Conservation (phyloP, 2,888 invertebrate species). For the Sphaerophoria taeniata region DNA sequence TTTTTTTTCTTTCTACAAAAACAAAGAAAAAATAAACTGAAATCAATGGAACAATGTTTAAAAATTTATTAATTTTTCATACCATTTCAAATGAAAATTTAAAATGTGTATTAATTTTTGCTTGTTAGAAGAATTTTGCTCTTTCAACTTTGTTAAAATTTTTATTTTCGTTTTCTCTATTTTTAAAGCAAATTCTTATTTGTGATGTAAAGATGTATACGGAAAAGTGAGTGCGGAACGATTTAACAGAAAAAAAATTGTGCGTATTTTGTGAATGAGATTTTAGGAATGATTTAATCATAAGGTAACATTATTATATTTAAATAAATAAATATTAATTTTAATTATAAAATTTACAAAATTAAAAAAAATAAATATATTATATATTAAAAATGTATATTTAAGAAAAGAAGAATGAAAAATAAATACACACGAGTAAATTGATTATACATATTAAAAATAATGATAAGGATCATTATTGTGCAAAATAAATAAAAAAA, state of each 20-base stretch:
- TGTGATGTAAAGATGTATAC: conserved; percentile 73
- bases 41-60: conserved; percentile 42
- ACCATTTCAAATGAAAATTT: conserved; percentile 17
- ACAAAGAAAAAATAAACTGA: conserved; percentile 29
- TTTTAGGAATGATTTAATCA: conserved; percentile 73
- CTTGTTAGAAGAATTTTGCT: conserved; percentile 42
- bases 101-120: conserved; percentile 18
- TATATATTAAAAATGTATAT: conserved; percentile 64
- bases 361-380: conserved; percentile 44
- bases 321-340: conserved; percentile 64
- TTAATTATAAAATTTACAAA: conserved; percentile 68
- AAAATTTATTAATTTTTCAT: conserved; percentile 9
- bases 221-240: conserved; percentile 59
- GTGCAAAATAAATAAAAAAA: conserved; percentile 64
- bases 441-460: conserved; percentile 73
- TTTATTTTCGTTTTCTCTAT: conserved; percentile 15
- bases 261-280: conserved; percentile 70
- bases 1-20: conserved; percentile 36
- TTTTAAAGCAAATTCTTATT: conserved; percentile 38
- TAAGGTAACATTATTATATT: conserved; percentile 69
- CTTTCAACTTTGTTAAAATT: conserved; percentile 25
- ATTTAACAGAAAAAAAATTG: conserved; percentile 53
- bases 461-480: conserved; percentile 72
- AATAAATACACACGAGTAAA: conserved; percentile 74
- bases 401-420: conserved; percentile 74